phyloP scores from a whole-genome alignment of 2,888 invertebrate species.

The Melanotus villosus region DNA sequence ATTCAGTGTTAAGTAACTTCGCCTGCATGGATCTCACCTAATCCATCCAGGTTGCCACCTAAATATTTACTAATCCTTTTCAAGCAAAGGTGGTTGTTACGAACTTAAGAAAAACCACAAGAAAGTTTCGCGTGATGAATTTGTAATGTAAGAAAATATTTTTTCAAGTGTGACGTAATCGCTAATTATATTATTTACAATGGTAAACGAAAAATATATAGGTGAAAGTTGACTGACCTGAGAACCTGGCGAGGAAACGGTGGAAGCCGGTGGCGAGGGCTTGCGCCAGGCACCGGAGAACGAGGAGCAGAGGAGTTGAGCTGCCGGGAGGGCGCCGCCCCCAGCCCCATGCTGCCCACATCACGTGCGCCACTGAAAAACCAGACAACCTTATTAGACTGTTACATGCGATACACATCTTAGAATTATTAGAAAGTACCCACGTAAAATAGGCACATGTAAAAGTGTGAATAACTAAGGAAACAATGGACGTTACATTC shows the following conservation, averaged over 20 bases:
- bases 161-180: not conserved
- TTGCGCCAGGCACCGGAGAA: conserved; percentile 67
- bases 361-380: conserved; percentile 71
- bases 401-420: conserved; percentile 34
- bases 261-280: conserved; percentile 68
- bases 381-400: conserved; percentile 51
- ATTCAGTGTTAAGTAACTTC: too few relatives aligned
- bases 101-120: not conserved
- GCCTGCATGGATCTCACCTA: too few relatives aligned
- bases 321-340: conserved; percentile 61
- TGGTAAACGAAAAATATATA: conserved; percentile 24
- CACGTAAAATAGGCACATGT: conserved; percentile 21
- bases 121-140: conserved; percentile 2
- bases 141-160: conserved; percentile 4
- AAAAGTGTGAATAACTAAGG: conserved; percentile 32
- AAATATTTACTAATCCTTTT: too few relatives aligned
- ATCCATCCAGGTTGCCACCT: too few relatives aligned
- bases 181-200: conserved; percentile 1
- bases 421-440: conserved; percentile 42
- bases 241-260: conserved; percentile 74
- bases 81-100: too few relatives aligned
- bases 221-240: conserved; percentile 70
- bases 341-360: conserved; percentile 66
- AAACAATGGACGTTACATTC: conserved; percentile 35
- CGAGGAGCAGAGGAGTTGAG: conserved; percentile 64